phyloP scores from a whole-genome alignment of 2,888 invertebrate species.

The Octonoba sinensis region DNA sequence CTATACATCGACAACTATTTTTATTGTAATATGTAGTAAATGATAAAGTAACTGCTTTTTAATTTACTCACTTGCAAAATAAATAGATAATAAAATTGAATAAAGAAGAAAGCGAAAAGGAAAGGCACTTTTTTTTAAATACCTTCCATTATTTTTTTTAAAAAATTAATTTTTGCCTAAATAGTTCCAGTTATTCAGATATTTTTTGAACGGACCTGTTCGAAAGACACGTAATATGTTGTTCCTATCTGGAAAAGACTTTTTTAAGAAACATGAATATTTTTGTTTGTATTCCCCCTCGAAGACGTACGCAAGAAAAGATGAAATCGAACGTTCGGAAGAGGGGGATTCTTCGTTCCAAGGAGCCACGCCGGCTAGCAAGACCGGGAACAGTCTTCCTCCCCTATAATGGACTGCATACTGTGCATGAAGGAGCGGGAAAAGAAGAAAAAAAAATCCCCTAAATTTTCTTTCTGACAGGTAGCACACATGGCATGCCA shows the following conservation, averaged over 20 bases:
- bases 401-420: conserved; percentile 21
- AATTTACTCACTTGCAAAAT: no score
- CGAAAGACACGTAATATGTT: no score
- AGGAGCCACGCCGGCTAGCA: conserved; percentile 56
- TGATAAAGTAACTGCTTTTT: no score
- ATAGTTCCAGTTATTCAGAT: neutral
- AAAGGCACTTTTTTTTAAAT: no score
- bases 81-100: no score
- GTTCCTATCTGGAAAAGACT: no score
- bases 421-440: neutral
- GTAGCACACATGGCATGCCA: conserved; percentile 13
- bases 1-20: no score
- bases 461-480: conserved; percentile 23
- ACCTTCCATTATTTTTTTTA: no score
- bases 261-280: neutral
- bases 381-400: conserved; percentile 6
- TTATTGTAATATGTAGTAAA: no score
- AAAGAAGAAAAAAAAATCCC: conserved; percentile 12
- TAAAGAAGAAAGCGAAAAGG: no score
- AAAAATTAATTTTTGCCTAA: no score
- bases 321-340: neutral
- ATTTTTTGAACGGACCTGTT: no score
- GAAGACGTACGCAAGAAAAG: neutral
- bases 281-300: neutral
- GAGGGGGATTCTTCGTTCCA: neutral